Base-by-base conservation (phyloP, 2,888 invertebrate genomes). In the Nezara viridula region DNA sequence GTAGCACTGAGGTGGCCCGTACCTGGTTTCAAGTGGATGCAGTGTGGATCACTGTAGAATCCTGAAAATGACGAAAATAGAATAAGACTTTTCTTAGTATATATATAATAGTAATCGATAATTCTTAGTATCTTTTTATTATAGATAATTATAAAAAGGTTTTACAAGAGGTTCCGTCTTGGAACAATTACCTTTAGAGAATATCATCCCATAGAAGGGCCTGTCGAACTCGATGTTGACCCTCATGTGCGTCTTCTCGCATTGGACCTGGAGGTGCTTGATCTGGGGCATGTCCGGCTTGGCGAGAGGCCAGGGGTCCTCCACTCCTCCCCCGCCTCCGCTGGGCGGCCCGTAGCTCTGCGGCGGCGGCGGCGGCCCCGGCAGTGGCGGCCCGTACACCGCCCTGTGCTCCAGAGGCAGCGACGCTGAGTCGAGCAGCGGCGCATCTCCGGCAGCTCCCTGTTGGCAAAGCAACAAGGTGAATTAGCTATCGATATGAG, bases 181-280 rank as follows among this genome's bases (percentile, higher is more conserved):
- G 88, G 88, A 88, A 88, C 88, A 88, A 88, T 98, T 97, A 2
- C 98, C 98, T 93, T 98, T 98, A 90, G 97, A 98, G 94, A 98
- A 98, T 66, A 98, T 97, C 86, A 98, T 98, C n/a, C 98, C 98
- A 92, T 97, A 97, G 94, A 98, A 98, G 0, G 98, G 98, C 92
- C 98, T 97, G 92, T 98, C 98, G 92, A 98, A 98, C 91, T 97
- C 97, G n/a, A 98, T 94, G 92, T 97, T 97, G 0, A 98, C 98
- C 92, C 98, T 96, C 98, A 98, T 98, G 89, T 97, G 95, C 92
- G 96, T 98, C 92, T 98, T 98, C 93, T 98, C 98, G 93, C 98
- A 98, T 93, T 98, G 98, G 0, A 98, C 98, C 92, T 98, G 98
- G 21, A 98, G 93, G 0, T 97, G 97, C 19, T 97, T 95, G 90